Evolutionary conservation across 2,888 invertebrate genomes (phyloP).

Genomic region (Exocentrus adspersus): DNA sequence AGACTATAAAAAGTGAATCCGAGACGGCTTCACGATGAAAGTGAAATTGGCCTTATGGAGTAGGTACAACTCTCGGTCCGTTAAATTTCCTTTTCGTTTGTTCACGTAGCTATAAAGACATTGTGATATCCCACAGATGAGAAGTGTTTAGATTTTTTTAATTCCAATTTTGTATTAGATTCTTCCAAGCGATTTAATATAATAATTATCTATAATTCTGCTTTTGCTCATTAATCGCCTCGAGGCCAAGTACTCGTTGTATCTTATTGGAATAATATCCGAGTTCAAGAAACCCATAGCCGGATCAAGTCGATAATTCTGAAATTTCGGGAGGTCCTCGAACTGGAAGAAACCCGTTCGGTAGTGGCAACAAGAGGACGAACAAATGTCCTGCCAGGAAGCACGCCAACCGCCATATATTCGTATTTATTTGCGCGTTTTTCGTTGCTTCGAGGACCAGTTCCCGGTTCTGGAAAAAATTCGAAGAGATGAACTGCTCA

Average conservation of each 20-base stretch:
- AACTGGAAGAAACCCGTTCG: neutral
- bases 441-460: neutral
- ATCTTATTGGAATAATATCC: neutral
- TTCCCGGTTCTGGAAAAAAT: neutral
- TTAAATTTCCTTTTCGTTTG: neutral
- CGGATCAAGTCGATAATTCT: neutral
- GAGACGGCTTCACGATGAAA: constrained; percentile 7
- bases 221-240: neutral
- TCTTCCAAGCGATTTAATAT: no score
- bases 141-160: no score
- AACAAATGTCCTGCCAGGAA: constrained; percentile 3
- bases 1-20: constrained; percentile 15
- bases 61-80: neutral
- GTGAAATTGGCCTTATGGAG: constrained; percentile 10
- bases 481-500: neutral
- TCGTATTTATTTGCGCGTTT: neutral
- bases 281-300: neutral
- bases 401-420: neutral
- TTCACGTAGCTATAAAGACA: neutral
- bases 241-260: neutral
- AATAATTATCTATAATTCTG: neutral
- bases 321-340: neutral
- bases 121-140: neutral
- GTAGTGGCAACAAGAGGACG: neutral
- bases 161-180: no score